phyloP scores from a whole-genome alignment of 2,113 vertebrate genomes.

The Zeus faber region DNA sequence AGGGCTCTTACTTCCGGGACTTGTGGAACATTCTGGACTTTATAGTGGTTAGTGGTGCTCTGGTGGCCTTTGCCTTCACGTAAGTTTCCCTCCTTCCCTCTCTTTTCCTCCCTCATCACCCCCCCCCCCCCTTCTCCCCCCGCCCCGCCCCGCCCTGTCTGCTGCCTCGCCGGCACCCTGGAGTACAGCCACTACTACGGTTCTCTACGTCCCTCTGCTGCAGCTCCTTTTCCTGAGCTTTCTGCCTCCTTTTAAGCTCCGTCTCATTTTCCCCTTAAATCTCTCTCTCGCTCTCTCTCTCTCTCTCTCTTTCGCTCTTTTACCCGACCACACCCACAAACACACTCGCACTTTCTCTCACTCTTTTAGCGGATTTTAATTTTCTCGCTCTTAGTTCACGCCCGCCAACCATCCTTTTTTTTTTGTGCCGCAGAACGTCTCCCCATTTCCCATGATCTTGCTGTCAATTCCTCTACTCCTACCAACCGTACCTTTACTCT shows the following conservation, averaged over 20 bases:
- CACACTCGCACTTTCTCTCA: background rate
- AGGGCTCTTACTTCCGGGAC: constrained; percentile 93
- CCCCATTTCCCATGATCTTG: too few relatives aligned
- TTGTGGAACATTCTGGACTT: constrained; percentile 98
- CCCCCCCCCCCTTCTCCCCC: constrained; percentile 1
- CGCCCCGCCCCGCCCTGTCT: constrained; percentile 11
- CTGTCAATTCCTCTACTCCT: too few relatives aligned
- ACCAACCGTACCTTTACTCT: background rate
- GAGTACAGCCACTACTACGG: constrained; percentile 28
- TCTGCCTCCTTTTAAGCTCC: background rate
- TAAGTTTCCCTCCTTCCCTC: constrained; percentile 76
- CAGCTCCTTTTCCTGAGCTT: constrained; percentile 1
- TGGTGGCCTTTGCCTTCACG: constrained; percentile 97
- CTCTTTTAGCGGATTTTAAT: constrained; percentile 6
- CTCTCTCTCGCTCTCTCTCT: background rate
- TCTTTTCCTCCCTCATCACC: background rate
- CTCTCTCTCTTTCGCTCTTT: constrained; percentile 5
- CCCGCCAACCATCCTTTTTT: too few relatives aligned
- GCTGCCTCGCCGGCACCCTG: constrained; percentile 37
- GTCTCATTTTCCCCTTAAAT: background rate
- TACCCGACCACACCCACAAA: background rate
- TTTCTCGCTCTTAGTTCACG: too few relatives aligned
- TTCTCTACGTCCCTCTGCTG: constrained; percentile 7
- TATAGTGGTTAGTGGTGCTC: constrained; percentile 97
- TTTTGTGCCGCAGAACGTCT: too few relatives aligned